Percentiles rank a stretch among this genome's conserved stretches.
Conservation (phyloP, 2,113 vertebrate species). For the Gallinago media region DNA sequence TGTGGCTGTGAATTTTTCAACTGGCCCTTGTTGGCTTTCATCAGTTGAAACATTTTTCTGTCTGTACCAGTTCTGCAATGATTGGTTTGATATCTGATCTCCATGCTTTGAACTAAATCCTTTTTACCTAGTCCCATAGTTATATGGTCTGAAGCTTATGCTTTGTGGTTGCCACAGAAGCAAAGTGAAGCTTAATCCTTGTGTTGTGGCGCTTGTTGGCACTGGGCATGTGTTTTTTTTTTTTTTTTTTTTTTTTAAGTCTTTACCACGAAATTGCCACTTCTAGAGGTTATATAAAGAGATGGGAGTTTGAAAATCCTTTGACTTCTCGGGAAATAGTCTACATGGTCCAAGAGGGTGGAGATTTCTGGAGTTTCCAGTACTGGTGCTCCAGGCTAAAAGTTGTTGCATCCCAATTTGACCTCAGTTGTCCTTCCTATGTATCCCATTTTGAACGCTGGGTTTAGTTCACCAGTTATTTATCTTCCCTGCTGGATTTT, state of each 20-base stretch:
- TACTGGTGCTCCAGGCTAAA: not conserved
- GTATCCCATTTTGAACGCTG: not conserved
- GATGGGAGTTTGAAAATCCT: not conserved
- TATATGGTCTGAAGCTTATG: not conserved
- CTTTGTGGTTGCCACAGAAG: slow-evolving; percentile 65
- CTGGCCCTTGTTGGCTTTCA: not conserved
- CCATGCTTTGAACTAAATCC: not conserved
- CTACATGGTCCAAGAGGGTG: slow-evolving; percentile 7
- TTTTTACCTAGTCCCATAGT: not conserved
- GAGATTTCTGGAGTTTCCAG: not conserved
- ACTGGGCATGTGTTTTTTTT: not conserved
- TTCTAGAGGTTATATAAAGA: slow-evolving; percentile 30
- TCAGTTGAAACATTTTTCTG: not conserved
- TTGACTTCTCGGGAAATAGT: slow-evolving; percentile 3
- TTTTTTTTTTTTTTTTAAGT: not conserved
- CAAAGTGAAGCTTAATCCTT: not conserved
- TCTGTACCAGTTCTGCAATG: not conserved
- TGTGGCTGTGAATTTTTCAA: not conserved
- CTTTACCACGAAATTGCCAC: slow-evolving; percentile 55
- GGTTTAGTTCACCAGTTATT: not conserved
- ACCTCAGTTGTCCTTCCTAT: not conserved
- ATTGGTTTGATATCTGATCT: not conserved
- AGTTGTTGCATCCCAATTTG: not conserved
- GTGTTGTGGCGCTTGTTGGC: not conserved
- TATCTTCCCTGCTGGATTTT: not conserved